These are phyloP conservation scores for Hyposmocoma kahamanoa DNA, from an alignment of 1,140 invertebrate species.

Conservation along the genomic window DNA sequence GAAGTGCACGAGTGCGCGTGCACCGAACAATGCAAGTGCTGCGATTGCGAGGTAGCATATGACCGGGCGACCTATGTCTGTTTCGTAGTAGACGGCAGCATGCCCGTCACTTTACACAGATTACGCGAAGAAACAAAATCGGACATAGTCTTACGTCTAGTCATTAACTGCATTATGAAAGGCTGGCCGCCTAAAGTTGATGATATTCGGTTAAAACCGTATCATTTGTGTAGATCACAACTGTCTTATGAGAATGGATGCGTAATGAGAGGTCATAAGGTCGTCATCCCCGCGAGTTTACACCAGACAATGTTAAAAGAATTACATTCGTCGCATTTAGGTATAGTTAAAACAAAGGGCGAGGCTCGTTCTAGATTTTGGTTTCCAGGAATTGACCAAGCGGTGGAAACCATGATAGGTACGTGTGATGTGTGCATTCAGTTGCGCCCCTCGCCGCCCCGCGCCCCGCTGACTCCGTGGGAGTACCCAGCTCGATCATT, in stretches of 20 bases:
- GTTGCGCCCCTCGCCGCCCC: slow-evolving; percentile 5
- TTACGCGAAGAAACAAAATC: background rate
- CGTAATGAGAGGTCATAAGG: slow-evolving; percentile 5
- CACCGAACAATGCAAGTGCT: background rate
- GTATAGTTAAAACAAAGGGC: background rate
- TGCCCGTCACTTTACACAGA: background rate
- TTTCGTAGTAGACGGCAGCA: background rate
- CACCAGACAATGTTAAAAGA: slow-evolving; percentile 2
- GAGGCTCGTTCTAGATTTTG: slow-evolving; percentile 4
- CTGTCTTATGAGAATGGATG: slow-evolving; percentile 6
- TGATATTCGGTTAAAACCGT: slow-evolving; percentile 3
- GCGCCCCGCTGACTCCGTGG: slow-evolving; percentile 5
- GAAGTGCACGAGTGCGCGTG: background rate
- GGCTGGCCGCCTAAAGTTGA: slow-evolving; percentile 8
- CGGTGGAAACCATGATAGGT: background rate
- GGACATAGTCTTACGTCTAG: slow-evolving; percentile 1
- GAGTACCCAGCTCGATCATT: background rate
- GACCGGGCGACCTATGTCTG: slow-evolving; percentile 5
- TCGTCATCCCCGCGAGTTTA: background rate
- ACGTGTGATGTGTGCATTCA: slow-evolving; percentile 5
- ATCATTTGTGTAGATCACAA: slow-evolving; percentile 6
- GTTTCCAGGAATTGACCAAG: slow-evolving; percentile 3
- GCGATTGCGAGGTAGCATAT: background rate
- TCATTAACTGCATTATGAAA: background rate
- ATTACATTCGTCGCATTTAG: slow-evolving; percentile 5